Evolutionary conservation across 2,888 invertebrate species (phyloP), one percentile per base, ranked within the genome.

Genomic region (Nephrotoma flavescens): DNA sequence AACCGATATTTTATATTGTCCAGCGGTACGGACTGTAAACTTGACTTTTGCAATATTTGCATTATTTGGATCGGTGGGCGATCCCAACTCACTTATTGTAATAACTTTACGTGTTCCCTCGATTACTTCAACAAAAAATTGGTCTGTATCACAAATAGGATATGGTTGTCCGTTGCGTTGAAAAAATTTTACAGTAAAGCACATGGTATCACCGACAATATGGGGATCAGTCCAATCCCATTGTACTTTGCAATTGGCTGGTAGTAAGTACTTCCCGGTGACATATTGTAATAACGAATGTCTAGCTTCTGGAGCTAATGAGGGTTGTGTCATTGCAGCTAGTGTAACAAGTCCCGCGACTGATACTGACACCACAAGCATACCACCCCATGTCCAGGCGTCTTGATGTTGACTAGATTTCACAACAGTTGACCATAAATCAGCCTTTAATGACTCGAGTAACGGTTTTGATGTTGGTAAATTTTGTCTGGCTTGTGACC

Each of bases 161-260:
- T 98, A 98, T 88, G 98, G 97, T 91, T 97, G 96, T 41, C 98
- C 97, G 92, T 98, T 98, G 88, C 97, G 95, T 92, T 97, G 97
- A 93, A 94, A 97, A 93, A 97, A 97, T 93, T 96, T 93, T 89
- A 98, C 96, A 87, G 95, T 95, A 92, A 98, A 98, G 90, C 96
- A 96, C 94, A 97, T 96, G 45, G 97, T 97, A 91, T 96, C 96
- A 83, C 98, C 98, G 41, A 98, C 98, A 12, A 94, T 92, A 89
- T 96, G 95, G 19, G 97, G 97, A 91, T 97, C 97, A 88, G 95
- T 94, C 98, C 98, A 98, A 89, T 97, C 96, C 94, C 98, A 98
- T 89, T 91, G 91, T 87, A 94, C 94, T 91, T 94, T 95, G 91
- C 97, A 97, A 91, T 97, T 97, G 88, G 96, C 95, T 57, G 97